Evolutionary conservation across 2,113 vertebrate genomes (phyloP).

Genomic region (Hemichromis elongatus): DNA sequence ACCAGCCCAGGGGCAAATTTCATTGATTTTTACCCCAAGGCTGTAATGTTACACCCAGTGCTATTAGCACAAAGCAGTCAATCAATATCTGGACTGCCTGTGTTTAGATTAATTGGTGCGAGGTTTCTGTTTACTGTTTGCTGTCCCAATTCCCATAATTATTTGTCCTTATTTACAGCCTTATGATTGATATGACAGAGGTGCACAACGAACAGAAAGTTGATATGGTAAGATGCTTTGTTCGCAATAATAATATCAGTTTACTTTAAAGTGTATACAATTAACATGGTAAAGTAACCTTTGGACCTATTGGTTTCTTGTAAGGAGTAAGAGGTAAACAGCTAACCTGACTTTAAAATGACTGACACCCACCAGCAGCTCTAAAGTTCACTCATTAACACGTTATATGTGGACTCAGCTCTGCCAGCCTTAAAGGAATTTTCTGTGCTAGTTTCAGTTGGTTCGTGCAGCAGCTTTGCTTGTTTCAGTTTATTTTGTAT

Average conservation of each 20-base stretch:
- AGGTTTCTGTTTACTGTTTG: not conserved
- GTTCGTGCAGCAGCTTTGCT: not conserved
- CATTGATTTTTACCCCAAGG: constrained; percentile 6
- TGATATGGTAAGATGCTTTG: constrained; percentile 81
- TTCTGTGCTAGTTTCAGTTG: not conserved
- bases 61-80: not conserved
- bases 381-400: not conserved
- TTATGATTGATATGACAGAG: constrained; percentile 92
- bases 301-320: not conserved
- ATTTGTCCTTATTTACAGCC: constrained; percentile 69
- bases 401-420: fast-evolving
- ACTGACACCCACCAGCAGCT: not conserved
- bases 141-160: not conserved
- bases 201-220: constrained; percentile 90
- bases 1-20: not conserved
- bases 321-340: not conserved
- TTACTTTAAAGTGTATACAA: not conserved
- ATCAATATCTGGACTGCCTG: constrained; percentile 3
- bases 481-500: not conserved
- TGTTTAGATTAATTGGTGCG: not conserved
- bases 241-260: not conserved
- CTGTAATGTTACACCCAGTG: not conserved
- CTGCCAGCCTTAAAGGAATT: not conserved
- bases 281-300: not conserved
- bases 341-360: not conserved